phyloP scores from a whole-genome alignment of 2,797 vertebrate species.

The Falco berigora region DNA sequence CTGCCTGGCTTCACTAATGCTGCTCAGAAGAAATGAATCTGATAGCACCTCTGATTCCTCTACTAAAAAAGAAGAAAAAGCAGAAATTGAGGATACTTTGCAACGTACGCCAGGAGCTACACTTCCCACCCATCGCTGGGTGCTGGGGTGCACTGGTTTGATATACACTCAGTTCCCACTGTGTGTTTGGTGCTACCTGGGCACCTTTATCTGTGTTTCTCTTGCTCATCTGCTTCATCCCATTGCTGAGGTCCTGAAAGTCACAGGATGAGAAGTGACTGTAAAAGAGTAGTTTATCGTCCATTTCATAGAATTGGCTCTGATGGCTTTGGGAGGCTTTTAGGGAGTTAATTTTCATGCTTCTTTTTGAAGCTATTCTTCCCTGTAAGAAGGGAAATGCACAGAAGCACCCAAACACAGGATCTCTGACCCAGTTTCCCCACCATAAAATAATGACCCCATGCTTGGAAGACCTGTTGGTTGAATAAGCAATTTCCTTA shows the following conservation, averaged over 20 bases:
- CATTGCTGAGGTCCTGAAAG: neutral
- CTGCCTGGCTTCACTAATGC: neutral
- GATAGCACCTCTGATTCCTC: neutral
- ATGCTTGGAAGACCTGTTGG: neutral
- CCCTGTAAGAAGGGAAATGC: neutral
- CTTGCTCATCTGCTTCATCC: neutral
- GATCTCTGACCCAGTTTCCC: neutral
- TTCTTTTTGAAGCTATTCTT: neutral
- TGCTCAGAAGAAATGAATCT: neutral
- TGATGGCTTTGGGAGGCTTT: neutral
- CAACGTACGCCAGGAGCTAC: neutral
- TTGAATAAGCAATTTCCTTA: neutral
- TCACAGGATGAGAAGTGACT: neutral
- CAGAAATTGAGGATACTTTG: neutral
- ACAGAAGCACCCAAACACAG: neutral
- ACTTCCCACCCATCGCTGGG: fast-evolving
- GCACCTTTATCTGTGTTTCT: neutral
- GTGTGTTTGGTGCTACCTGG: neutral
- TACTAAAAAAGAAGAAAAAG: neutral
- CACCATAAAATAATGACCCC: neutral
- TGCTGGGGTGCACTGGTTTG: neutral
- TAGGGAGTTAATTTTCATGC: neutral
- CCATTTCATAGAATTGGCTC: neutral
- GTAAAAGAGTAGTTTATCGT: neutral
- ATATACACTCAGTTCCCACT: neutral